Base-by-base conservation (phyloP, 1,140 invertebrate species). In the Drosophila kohkoa region DNA sequence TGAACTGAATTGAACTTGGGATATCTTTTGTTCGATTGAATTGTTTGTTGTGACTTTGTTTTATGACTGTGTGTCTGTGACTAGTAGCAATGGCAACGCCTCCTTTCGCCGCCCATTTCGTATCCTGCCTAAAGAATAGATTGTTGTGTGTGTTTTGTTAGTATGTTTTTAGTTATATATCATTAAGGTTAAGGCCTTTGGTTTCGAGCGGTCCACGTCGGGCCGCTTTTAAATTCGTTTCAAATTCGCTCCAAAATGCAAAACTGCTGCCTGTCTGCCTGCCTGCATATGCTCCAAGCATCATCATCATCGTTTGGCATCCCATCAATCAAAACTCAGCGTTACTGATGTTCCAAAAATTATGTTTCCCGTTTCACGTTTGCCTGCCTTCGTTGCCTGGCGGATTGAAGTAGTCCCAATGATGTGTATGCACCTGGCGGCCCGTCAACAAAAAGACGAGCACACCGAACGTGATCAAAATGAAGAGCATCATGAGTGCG, bases 351-450 rank as follows among this genome's bases (percentile, higher is more conserved):
- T 65, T 65, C 69, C 63, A 69, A 75, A 35, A 13, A 41, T 48
- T 49, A 16, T 5, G 48, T n/a, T 20, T 38, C 48, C 48, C 35
- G 30, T 58, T 64, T 89, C 81, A 91, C 83, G 89, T 81, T 51
- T 85, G 86, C 55, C 91, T 69, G 28, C 91, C 90, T 30, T 92
- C 89, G 78, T 93, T 94, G 71, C 82, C 94, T 66, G 96, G 96
- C 16, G 96, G 96, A 93, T 96, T 96, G 79, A 96, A 97, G 89
- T 96, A 97, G 90, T 97, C 96, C 96, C 96, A 97, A 85, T 96
- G 95, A 91, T 97, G 96, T 68, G 96, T 96, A 43, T 97, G 94
- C 15, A 95, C 95, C 72, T 94, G 94, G 32, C 95, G 95, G 46
- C 94, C 95, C 11, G 91, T 90, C 30, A 97, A 94, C 66, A 92